phyloP scores from a whole-genome alignment of 2,113 vertebrate species.

The Varanus komodoensis region DNA sequence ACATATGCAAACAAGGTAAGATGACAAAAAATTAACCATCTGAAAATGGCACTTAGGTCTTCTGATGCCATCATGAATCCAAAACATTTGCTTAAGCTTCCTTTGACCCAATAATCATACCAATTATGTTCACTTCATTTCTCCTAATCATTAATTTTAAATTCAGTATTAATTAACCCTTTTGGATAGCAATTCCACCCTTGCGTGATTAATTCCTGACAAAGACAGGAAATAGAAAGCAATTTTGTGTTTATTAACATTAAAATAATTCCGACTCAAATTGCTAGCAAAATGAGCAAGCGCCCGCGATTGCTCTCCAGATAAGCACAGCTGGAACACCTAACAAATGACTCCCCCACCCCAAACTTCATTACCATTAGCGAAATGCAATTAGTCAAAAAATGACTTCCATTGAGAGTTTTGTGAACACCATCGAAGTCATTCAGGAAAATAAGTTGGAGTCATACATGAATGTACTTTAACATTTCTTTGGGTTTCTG shows the following conservation, averaged over 20 bases:
- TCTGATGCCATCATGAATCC: not conserved
- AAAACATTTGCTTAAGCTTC: not conserved
- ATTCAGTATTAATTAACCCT: slow-evolving; percentile 31
- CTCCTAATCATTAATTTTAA: slow-evolving; percentile 27
- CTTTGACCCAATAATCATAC: slow-evolving; percentile 12
- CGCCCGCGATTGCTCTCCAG: slow-evolving; percentile 27
- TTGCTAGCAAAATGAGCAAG: slow-evolving; percentile 33
- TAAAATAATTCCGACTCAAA: slow-evolving; percentile 32
- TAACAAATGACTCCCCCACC: slow-evolving; percentile 7
- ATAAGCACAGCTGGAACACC: slow-evolving; percentile 33
- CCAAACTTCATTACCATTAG: slow-evolving; percentile 27
- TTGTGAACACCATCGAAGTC: slow-evolving; percentile 13
- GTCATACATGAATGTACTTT: not conserved
- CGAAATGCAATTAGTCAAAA: slow-evolving; percentile 31
- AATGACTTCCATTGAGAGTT: slow-evolving; percentile 11
- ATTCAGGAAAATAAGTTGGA: slow-evolving; percentile 28
- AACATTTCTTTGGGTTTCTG: not conserved
- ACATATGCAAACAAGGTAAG: not conserved
- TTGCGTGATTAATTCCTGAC: slow-evolving; percentile 34
- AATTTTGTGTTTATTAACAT: slow-evolving; percentile 35
- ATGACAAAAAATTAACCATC: not conserved
- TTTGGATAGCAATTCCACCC: not conserved
- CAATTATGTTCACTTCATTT: slow-evolving; percentile 29
- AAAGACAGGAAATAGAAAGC: slow-evolving; percentile 39
- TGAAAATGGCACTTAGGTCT: not conserved